A percentile compares a stretch with the other conserved stretches of the same genome.
Conservation (phyloP, 2,888 invertebrate genomes). For the Cheilosia variabilis region DNA sequence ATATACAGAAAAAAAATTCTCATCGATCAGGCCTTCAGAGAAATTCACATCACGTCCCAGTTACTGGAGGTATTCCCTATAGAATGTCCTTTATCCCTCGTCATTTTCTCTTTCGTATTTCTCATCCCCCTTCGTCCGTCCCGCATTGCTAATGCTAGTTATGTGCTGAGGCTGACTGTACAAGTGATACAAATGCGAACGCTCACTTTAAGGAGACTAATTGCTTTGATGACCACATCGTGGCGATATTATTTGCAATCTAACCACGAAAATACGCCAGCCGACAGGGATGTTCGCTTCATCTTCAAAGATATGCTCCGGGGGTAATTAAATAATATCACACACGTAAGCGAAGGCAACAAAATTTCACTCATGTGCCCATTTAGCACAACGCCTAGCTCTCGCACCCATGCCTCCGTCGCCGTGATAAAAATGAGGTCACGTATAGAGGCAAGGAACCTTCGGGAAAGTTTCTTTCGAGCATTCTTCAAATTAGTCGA, state of each 20-base stretch:
- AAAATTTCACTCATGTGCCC: conserved; percentile 50
- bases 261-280: conserved; percentile 18
- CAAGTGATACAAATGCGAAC: conserved; percentile 28
- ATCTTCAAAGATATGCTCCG: conserved; percentile 28
- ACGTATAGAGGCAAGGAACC: conserved; percentile 56
- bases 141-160: conserved; percentile 24
- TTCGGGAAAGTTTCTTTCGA: conserved; percentile 12
- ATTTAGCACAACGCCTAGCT: not conserved
- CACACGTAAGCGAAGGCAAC: conserved; percentile 40
- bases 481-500: conserved; percentile 41
- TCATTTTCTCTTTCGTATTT: not conserved
- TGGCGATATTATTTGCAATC: conserved; percentile 60
- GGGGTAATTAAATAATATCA: conserved; percentile 50
- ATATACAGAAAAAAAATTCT: not conserved
- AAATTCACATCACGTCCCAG: conserved; percentile 69
- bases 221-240: conserved; percentile 58
- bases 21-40: conserved; percentile 29
- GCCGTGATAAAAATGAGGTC: conserved; percentile 37
- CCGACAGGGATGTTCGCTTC: conserved; percentile 27
- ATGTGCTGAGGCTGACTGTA: not conserved
- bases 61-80: conserved; percentile 29
- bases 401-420: conserved; percentile 19
- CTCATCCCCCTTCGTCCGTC: conserved; percentile 31
- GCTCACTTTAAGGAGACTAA: conserved; percentile 65
- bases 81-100: conserved; percentile 33